Evolutionary conservation across 2,888 invertebrate species (phyloP), one percentile per base, ranked within the genome.

Genomic region (Chrysolina oricalcia): DNA sequence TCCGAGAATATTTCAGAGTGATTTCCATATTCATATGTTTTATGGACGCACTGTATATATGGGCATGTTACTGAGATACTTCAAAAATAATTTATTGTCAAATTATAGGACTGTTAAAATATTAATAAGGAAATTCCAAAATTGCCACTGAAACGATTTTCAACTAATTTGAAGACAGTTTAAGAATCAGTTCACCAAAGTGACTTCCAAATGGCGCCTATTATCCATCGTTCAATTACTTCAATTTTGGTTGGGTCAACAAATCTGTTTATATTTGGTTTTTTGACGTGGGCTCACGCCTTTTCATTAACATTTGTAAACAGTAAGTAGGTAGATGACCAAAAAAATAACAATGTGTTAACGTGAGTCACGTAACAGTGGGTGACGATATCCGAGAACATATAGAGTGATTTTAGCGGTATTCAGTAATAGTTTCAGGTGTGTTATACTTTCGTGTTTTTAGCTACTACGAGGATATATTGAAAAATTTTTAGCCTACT

Each of bases 201-300:
- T 9, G 5, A 4, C 21, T 23, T 23, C 27, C 1, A 15, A 59
- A n/a, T 27, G 59, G 35, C 59, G 27, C 59, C 59, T 59, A 17
- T 50, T 59, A n/a, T 56, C 50, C 4, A 48, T 10, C 19, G 56
- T 70, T 40, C 65, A 46, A 48, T 70, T 70, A 71, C 64, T 64
- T 40, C 56, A 46, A 48, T 70, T 70, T 73, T 70, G 73, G 68
- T 72, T 74, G 23, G 65, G 68, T 68, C 73, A 69, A 70, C 73
- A 70, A 68, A 71, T 73, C 73, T 48, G 50, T 63, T 19, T 59
- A 68, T 73, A 73, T 76, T 71, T 76, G 74, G 74, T 48, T 41
- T 40, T 27, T 23, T 35, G 21, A 70, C 65, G 74, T 74, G 53
- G 70, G 73, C 64, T 50, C 35, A 76, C 76, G 73, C 73, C 76